phyloP scores from a whole-genome alignment of 2,797 vertebrate genomes.

The Gouania willdenowi region DNA sequence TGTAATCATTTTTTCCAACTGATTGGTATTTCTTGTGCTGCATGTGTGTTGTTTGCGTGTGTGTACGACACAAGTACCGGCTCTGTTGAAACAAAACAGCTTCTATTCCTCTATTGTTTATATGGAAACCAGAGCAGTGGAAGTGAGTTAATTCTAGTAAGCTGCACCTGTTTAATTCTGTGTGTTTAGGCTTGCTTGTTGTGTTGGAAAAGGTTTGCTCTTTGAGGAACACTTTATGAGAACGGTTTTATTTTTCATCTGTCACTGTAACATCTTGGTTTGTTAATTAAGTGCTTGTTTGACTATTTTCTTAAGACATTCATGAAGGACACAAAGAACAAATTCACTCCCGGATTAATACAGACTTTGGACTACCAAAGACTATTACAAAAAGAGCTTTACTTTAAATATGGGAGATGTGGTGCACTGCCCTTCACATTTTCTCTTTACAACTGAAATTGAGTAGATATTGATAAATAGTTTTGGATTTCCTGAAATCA shows the following conservation, averaged over 20 bases:
- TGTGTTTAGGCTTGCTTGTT: constrained; percentile 46
- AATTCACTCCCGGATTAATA: too few relatives aligned
- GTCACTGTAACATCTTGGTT: constrained; percentile 52
- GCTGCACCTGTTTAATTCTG: constrained; percentile 63
- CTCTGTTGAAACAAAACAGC: constrained; percentile 60
- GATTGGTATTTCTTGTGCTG: too few relatives aligned
- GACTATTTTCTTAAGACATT: constrained; percentile 56
- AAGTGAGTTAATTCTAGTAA: constrained; percentile 63
- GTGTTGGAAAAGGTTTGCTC: constrained; percentile 31
- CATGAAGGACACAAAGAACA: constrained; percentile 51
- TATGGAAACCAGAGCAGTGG: constrained; percentile 62
- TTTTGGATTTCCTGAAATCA: constrained; percentile 68
- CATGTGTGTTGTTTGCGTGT: constrained; percentile 5
- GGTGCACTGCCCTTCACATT: constrained; percentile 45
- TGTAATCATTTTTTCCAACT: too few relatives aligned
- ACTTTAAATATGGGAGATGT: constrained; percentile 15
- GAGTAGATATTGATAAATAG: constrained; percentile 66
- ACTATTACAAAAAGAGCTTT: constrained; percentile 6
- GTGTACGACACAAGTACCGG: constrained; percentile 30
- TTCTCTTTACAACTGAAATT: constrained; percentile 57
- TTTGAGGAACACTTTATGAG: constrained; percentile 29
- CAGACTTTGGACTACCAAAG: constrained; percentile 26
- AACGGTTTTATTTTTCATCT: constrained; percentile 30
- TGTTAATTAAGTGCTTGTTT: constrained; percentile 62
- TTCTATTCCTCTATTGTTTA: constrained; percentile 62